These are phyloP conservation scores for Odobenus rosmarus DNA, from an alignment of 2,113 vertebrate genomes.

Conservation along the genomic window DNA sequence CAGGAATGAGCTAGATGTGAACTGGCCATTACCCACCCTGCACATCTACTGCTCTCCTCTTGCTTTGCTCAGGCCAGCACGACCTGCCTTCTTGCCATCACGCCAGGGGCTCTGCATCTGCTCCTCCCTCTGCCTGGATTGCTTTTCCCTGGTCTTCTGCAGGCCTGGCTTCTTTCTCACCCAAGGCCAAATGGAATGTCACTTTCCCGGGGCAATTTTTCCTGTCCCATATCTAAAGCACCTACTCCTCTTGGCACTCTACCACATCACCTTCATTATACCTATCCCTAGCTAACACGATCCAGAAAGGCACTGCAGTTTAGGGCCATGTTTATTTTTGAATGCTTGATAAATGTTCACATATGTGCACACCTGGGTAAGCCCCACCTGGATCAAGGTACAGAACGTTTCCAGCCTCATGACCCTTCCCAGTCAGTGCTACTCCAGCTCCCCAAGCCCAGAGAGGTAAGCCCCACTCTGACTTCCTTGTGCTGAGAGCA, in stretches of 20 bases:
- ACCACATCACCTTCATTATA: background rate
- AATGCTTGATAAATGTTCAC: background rate
- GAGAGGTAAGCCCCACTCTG: background rate
- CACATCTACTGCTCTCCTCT: rapidly evolving
- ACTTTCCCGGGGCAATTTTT: background rate
- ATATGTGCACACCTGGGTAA: background rate
- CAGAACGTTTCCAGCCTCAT: background rate
- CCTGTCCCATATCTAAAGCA: background rate
- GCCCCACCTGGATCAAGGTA: background rate
- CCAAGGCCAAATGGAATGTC: background rate
- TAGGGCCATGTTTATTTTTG: background rate
- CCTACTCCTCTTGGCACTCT: too few species aligned
- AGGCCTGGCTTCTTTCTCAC: background rate
- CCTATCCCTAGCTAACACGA: background rate
- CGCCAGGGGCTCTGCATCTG: background rate
- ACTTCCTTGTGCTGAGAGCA: background rate
- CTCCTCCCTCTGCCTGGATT: background rate
- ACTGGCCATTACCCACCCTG: rapidly evolving
- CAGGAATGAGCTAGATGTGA: rapidly evolving
- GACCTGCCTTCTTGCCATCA: background rate
- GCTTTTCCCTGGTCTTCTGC: background rate
- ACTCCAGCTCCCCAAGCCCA: background rate
- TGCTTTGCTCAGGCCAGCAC: background rate
- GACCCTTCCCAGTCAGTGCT: background rate
- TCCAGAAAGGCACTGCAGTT: background rate